A percentile compares a stretch with the other conserved stretches of the same genome.
Conservation (phyloP, 2,888 invertebrate genomes). For the Papilio elwesi region DNA sequence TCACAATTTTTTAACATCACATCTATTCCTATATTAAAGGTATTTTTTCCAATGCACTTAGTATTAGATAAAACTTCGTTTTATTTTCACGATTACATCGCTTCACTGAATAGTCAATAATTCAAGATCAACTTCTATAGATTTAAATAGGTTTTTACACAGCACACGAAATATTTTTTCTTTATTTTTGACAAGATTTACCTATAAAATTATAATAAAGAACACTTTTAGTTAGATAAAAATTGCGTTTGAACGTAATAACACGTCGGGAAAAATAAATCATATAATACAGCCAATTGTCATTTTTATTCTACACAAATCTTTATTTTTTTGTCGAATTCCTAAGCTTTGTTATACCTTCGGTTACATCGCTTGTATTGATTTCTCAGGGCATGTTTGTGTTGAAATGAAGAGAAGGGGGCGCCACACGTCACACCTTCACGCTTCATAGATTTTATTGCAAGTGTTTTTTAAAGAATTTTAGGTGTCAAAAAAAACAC, state of each 20-base stretch:
- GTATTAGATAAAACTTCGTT: background rate
- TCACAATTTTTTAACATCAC: background rate
- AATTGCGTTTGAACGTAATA: too few species aligned
- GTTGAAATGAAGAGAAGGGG: background rate
- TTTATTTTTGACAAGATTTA: too few species aligned
- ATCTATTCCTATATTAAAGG: too few species aligned
- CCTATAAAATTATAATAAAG: too few species aligned
- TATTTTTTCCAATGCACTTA: background rate
- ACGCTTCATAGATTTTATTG: background rate
- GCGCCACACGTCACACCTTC: background rate
- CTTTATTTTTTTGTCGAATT: background rate
- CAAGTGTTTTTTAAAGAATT: background rate
- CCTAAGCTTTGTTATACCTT: slow-evolving; percentile 1
- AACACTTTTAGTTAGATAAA: too few species aligned
- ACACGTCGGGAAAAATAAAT: too few species aligned
- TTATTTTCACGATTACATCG: background rate
- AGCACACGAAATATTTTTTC: too few species aligned
- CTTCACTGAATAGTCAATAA: background rate
- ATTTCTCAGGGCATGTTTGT: slow-evolving; percentile 24
- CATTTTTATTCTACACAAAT: background rate
- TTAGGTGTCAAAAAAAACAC: too few species aligned
- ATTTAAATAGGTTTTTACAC: too few species aligned
- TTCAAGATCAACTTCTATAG: slow-evolving; percentile 10
- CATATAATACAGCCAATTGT: too few species aligned
- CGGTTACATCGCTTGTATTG: slow-evolving; percentile 22